Percentiles rank a stretch among this genome's conserved stretches.
Evolutionary conservation across 2,797 vertebrate species (phyloP).

Genomic region (Mastacembelus armatus): DNA sequence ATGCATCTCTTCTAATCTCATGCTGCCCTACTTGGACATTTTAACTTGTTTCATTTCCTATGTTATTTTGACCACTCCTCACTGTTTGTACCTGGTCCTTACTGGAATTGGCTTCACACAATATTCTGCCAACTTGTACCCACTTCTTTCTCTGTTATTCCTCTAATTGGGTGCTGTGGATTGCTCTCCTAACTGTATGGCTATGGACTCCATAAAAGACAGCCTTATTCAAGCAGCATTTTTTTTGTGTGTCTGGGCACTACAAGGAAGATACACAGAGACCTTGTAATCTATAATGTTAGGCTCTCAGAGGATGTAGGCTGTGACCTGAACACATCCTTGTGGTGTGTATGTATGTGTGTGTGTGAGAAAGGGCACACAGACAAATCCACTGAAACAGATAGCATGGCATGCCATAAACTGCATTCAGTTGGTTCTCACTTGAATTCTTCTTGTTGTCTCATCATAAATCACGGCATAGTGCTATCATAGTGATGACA

Average conservation of each 20-base stretch:
- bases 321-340: constrained; percentile 33
- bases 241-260: neutral
- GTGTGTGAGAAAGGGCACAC: neutral
- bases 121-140: neutral
- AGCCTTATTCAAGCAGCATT: constrained; percentile 19
- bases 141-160: constrained; percentile 7
- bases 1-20: constrained; percentile 28
- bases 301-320: constrained; percentile 32
- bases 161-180: constrained; percentile 11
- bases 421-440: neutral
- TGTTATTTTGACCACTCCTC: neutral
- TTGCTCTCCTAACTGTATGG: constrained; percentile 6
- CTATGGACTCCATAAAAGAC: constrained; percentile 20
- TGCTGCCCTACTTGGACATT: constrained; percentile 25
- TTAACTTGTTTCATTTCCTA: constrained; percentile 7
- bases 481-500: constrained; percentile 9
- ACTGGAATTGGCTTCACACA: constrained; percentile 2
- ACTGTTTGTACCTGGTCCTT: constrained; percentile 29
- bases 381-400: constrained; percentile 13
- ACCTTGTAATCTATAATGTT: constrained; percentile 35
- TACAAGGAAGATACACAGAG: neutral
- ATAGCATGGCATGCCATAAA: neutral
- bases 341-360: no score
- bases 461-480: neutral
- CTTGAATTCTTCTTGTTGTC: no score